These are phyloP conservation scores for Papilio aristodemus DNA, from an alignment of 1,140 invertebrate species.

Conservation along the genomic window DNA sequence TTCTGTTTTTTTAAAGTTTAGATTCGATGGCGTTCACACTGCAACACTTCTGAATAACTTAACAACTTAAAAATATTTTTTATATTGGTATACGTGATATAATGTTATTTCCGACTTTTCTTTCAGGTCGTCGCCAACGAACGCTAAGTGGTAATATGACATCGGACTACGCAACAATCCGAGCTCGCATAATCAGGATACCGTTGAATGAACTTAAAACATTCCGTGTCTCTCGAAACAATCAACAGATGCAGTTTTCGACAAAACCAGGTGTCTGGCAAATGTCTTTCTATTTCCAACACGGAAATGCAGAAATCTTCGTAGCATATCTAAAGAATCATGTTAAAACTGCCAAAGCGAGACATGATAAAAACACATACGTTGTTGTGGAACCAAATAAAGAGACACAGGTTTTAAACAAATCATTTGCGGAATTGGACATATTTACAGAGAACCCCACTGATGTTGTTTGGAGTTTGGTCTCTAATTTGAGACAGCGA, in stretches of 20 bases:
- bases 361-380: conserved; percentile 86
- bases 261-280: conserved; percentile 88
- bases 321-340: conserved; percentile 83
- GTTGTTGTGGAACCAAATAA: conserved; percentile 83
- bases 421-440: conserved; percentile 92
- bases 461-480: conserved; percentile 85
- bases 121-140: conserved; percentile 76
- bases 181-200: conserved; percentile 83
- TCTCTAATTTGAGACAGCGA: conserved; percentile 86
- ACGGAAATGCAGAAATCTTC: conserved; percentile 91
- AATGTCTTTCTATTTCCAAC: conserved; percentile 91
- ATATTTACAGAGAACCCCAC: conserved; percentile 87
- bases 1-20: too few species aligned
- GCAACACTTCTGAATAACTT: too few species aligned
- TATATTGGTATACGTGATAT: too few species aligned
- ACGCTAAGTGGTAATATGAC: conserved; percentile 80
- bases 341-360: conserved; percentile 84
- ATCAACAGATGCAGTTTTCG: conserved; percentile 86
- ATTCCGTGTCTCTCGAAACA: conserved; percentile 84
- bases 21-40: too few species aligned
- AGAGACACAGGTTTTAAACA: conserved; percentile 86
- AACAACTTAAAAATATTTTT: too few species aligned
- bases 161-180: conserved; percentile 77
- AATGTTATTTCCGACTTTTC: too few species aligned
- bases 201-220: conserved; percentile 84